These are phyloP conservation scores for Pseudococcus viburni DNA, from an alignment of 2,888 invertebrate species.

Conservation along the genomic window DNA sequence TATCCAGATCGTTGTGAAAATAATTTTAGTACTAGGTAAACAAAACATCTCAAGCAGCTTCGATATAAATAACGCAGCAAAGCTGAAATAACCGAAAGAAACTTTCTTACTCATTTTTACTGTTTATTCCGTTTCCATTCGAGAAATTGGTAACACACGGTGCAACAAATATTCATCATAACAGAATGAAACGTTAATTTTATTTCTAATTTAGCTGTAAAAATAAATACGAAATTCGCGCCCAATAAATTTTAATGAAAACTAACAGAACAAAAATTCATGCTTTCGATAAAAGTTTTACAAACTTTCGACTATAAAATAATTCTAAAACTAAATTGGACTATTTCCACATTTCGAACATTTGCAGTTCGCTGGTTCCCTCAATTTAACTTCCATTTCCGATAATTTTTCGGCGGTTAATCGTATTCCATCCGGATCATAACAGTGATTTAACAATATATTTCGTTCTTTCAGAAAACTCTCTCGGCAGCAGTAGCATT, in stretches of 20 bases:
- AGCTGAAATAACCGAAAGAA: background rate
- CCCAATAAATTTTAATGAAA: slow-evolving; percentile 51
- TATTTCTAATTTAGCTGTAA: slow-evolving; percentile 4
- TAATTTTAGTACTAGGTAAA: too few relatives aligned
- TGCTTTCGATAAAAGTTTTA: slow-evolving; percentile 32
- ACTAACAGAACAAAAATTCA: slow-evolving; percentile 50
- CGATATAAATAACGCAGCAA: background rate
- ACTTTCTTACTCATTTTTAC: background rate
- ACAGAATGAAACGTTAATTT: background rate
- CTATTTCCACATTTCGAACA: slow-evolving; percentile 89
- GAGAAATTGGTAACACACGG: background rate
- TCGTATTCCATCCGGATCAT: slow-evolving; percentile 87
- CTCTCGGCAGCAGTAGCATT: slow-evolving; percentile 93
- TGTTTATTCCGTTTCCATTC: background rate
- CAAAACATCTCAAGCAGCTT: background rate
- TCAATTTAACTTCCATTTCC: slow-evolving; percentile 85
- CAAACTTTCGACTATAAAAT: slow-evolving; percentile 31
- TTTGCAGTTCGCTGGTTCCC: slow-evolving; percentile 91
- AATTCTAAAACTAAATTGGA: slow-evolving; percentile 45
- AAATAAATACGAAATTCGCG: slow-evolving; percentile 18
- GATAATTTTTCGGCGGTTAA: slow-evolving; percentile 80
- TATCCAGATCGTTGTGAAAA: too few relatives aligned
- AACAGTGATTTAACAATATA: slow-evolving; percentile 87
- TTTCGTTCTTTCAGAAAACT: slow-evolving; percentile 86
- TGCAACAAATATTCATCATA: background rate